Evolutionary conservation across 2,113 vertebrate species (phyloP).

Genomic region (Tenrec ecaudatus): DNA sequence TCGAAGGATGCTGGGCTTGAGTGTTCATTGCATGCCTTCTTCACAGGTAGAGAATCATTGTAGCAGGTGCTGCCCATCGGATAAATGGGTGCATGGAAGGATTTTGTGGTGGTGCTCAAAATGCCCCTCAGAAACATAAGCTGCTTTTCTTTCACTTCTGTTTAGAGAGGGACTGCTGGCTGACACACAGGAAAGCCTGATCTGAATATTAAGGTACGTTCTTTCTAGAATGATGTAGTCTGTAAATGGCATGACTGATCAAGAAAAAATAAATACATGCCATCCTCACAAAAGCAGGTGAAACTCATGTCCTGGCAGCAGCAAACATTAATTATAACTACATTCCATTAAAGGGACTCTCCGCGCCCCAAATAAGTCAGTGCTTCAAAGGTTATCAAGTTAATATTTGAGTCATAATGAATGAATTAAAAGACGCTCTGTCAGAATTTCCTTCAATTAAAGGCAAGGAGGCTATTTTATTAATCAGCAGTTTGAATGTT

Average conservation of each 20-base stretch:
- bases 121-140: neutral
- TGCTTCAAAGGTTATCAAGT: neutral
- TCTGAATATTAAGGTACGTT: neutral
- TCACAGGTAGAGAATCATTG: neutral
- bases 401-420: slow-evolving; percentile 34
- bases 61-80: neutral
- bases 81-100: neutral
- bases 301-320: neutral
- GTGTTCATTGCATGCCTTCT: neutral
- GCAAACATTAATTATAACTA: slow-evolving; percentile 33
- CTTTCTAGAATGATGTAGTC: neutral
- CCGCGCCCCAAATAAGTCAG: neutral
- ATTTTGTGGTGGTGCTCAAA: too few relatives aligned
- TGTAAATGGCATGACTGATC: neutral
- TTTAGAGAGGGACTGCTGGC: neutral
- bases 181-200: neutral
- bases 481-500: neutral
- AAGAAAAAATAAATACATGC: neutral
- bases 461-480: slow-evolving; percentile 28
- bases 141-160: neutral
- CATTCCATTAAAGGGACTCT: neutral
- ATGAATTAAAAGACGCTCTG: slow-evolving; percentile 13
- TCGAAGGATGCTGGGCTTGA: neutral
- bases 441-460: slow-evolving; percentile 35
- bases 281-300: neutral